Base-by-base conservation (phyloP, 1,140 invertebrate species). In the Bombus fervidus region DNA sequence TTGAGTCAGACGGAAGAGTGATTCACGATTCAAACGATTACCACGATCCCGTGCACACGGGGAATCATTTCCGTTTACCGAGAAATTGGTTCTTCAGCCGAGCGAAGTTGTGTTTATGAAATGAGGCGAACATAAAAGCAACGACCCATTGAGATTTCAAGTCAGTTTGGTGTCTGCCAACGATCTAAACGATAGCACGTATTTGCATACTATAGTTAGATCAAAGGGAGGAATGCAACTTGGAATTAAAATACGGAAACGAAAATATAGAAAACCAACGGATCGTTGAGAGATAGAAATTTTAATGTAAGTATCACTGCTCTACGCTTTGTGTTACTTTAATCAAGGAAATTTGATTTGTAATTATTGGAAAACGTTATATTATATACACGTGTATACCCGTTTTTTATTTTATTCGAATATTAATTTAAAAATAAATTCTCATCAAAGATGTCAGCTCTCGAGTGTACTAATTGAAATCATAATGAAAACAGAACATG, bases 51-150 rank as follows among this genome's bases (percentile, higher is more conserved):
- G 12, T 34, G 37, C 37, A 10, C 25, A 8, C 18, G 12, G 22
- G 22, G 41, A 69, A 79, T 72, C 57, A 28, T 15, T 79, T 71
- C 39, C 57, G 64, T 25, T 59, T 78, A 78, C 53, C 22, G 39
- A 28, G 83, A 72, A 83, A 77, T 62, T 75, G 41, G 2, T 28
- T 64, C 34, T 69, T 37, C 2, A 10, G 9, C 74, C 53, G 0
- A n/a, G 66, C 64, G 66, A 84, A 84, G 76, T 80, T 43, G 68
- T 43, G 68, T 39, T 71, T 72, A 69, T 72, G 43, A 81, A 81
- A 43, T 59, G 57, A 31, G 28, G 13, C n/a, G n/a, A 31, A 53
- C 47, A 28, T 57, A 41, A 41, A 69, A 59, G 18, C 53, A 25
- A 53, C 22, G 47, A 39, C n/a, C 43, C 57, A 75, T 25, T 34